These are phyloP conservation scores for roundworm (Caenorhabditis elegans) DNA, from an alignment of 1,140 invertebrate genomes.

Conservation along the genomic window WBcel235 BX284606.5:7749001-7749500, in stretches of 20 bases:
- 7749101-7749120: no score
- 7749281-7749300: neutral
- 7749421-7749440: neutral
- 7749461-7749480: neutral
- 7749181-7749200: constrained; percentile 40
- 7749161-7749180: constrained; percentile 25
- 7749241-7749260: constrained; percentile 39
- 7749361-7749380: neutral
- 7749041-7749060: neutral
- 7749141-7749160: neutral
- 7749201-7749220: constrained; percentile 19
- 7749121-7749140: no score
- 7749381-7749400: neutral
- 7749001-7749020: constrained; percentile 22
- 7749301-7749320: neutral
- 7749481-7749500: neutral
- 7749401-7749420: neutral
- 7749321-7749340: constrained; percentile 6
- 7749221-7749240: constrained; percentile 50
- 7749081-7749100: neutral
- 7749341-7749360: neutral
- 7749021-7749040: neutral
- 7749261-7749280: neutral
- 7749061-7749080: neutral
- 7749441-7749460: neutral